Conservation (phyloP, 1,140 invertebrate genomes). For the Monochamus saltuarius region DNA sequence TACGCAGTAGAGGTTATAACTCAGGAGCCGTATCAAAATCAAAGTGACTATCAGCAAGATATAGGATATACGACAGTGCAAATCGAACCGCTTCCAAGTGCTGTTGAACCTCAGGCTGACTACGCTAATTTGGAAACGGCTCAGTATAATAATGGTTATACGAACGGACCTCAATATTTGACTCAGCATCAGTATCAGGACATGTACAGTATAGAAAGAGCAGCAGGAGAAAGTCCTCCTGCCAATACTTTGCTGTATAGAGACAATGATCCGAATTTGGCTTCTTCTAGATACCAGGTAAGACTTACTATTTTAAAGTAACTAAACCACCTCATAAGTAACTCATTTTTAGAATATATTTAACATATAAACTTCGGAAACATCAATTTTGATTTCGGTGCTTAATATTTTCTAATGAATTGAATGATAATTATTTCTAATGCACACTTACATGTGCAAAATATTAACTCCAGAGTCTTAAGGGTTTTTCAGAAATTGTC, state of each 20-base stretch:
- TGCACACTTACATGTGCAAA: too few species aligned
- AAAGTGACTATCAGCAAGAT: not conserved
- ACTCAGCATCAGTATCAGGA: constrained; percentile 36
- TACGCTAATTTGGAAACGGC: constrained; percentile 41
- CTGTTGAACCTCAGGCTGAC: constrained; percentile 30
- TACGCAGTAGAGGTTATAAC: constrained; percentile 9
- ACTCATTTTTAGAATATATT: not conserved
- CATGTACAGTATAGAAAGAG: constrained; percentile 27
- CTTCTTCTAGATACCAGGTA: constrained; percentile 36
- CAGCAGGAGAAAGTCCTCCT: constrained; percentile 33
- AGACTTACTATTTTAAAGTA: constrained; percentile 8
- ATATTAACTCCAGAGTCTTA: too few species aligned
- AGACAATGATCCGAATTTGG: constrained; percentile 39
- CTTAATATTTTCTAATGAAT: too few species aligned
- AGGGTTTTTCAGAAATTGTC: not conserved
- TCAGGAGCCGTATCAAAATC: not conserved
- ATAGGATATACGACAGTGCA: constrained; percentile 13
- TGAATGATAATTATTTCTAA: too few species aligned
- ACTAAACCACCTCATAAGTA: too few species aligned
- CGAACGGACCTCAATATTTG: constrained; percentile 36
- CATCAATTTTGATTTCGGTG: too few species aligned
- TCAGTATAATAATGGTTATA: constrained; percentile 32
- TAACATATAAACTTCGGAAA: too few species aligned
- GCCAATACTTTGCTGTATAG: constrained; percentile 30
- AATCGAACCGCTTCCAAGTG: constrained; percentile 17